A percentile compares a stretch with the other conserved stretches of the same genome.
phyloP scores from a whole-genome alignment of 2,797 vertebrate genomes.

The Simalia tracyae region DNA sequence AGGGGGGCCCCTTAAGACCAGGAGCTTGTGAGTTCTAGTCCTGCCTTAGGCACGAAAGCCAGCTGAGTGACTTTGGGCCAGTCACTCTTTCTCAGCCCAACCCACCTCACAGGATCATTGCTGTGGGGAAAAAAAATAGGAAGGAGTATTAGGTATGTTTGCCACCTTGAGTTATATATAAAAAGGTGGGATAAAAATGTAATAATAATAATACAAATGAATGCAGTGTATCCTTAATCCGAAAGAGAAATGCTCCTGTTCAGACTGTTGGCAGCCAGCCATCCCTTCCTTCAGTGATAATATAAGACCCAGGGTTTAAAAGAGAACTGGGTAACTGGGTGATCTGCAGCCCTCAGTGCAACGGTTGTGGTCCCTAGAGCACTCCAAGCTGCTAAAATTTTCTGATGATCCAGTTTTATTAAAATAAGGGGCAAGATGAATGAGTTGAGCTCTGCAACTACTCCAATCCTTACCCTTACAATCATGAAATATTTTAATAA shows the following conservation, averaged over 20 bases:
- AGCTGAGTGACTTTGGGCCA: no score
- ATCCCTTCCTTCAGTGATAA: neutral
- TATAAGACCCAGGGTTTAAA: neutral
- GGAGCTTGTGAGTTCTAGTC: neutral
- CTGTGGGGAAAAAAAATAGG: neutral
- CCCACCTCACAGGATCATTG: neutral
- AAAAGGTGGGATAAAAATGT: neutral
- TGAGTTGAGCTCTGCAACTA: neutral
- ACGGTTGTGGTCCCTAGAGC: neutral
- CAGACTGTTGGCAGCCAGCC: neutral
- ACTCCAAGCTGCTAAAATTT: neutral
- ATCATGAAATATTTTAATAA: neutral
- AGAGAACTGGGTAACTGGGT: neutral
- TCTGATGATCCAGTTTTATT: neutral
- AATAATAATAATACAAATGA: no score
- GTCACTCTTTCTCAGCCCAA: no score
- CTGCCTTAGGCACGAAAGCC: neutral
- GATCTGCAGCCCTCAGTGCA: neutral
- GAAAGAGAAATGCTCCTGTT: neutral
- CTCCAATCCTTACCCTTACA: neutral
- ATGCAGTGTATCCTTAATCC: neutral
- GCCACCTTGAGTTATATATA: neutral
- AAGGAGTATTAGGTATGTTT: neutral
- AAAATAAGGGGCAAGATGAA: neutral
- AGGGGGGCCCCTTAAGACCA: neutral